These are phyloP conservation scores for Pipa parva DNA, from an alignment of 2,113 vertebrate genomes.

Conservation along the genomic window DNA sequence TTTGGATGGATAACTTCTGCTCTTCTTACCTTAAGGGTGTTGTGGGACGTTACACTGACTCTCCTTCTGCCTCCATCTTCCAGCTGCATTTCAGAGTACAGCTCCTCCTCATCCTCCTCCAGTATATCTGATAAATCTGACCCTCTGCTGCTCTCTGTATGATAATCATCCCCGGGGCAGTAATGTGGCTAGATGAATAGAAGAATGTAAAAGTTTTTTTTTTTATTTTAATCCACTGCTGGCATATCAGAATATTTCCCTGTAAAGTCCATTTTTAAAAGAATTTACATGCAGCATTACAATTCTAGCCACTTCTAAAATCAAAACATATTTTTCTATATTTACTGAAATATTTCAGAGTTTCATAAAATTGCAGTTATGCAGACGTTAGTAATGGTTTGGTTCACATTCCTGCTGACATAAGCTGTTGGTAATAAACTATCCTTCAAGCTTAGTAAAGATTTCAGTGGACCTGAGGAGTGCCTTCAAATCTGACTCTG, in stretches of 20 bases:
- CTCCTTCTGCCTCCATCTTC: constrained; percentile 83
- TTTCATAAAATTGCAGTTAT: background rate
- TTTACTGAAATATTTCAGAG: no score
- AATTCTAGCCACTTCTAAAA: no score
- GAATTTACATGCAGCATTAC: no score
- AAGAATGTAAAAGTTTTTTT: background rate
- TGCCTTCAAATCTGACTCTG: no score
- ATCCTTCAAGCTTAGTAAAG: no score
- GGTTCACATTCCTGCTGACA: background rate
- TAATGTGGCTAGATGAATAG: constrained; percentile 69
- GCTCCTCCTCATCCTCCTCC: constrained; percentile 97
- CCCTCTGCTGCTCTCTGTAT: constrained; percentile 92
- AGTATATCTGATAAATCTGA: constrained; percentile 95
- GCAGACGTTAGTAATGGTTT: background rate
- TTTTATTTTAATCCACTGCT: no score
- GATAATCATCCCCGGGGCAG: constrained; percentile 87
- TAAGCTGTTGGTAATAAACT: no score
- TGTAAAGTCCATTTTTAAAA: no score
- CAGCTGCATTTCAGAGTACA: constrained; percentile 93
- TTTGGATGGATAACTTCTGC: background rate
- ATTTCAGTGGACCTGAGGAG: no score
- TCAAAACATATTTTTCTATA: no score
- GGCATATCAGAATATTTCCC: background rate
- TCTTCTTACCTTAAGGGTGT: constrained; percentile 83
- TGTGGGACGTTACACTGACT: constrained; percentile 81